These are phyloP conservation scores for Acanthaster planci DNA, from an alignment of 35 echinoderm and acorn worm species.

Conservation along the genomic window DNA sequence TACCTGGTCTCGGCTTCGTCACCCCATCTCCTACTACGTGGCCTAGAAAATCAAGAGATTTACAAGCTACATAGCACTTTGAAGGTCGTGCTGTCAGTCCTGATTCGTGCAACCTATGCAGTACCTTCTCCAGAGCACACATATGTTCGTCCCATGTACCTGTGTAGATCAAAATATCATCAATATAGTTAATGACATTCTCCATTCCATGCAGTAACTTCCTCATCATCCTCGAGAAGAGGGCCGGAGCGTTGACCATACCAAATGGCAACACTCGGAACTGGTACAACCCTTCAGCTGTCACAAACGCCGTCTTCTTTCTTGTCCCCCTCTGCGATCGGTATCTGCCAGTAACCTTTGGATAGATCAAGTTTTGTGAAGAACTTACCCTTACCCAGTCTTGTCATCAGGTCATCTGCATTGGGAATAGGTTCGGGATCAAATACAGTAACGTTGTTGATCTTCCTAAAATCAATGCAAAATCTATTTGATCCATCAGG, in stretches of 20 bases:
- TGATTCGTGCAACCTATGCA: background rate
- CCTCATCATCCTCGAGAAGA: conserved; percentile 37
- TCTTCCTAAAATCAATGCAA: no score
- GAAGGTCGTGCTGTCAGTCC: conserved; percentile 24
- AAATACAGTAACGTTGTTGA: no score
- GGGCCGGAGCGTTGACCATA: conserved; percentile 42
- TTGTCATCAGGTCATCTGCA: conserved; percentile 42
- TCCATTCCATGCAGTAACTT: conserved; percentile 4
- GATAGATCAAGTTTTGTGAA: conserved; percentile 54
- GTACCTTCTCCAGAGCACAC: no score
- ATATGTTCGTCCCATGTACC: background rate
- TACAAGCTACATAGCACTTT: conserved; percentile 2
- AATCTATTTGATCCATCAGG: no score
- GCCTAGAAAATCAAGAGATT: conserved; percentile 30
- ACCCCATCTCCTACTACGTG: conserved; percentile 23
- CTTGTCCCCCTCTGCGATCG: conserved; percentile 37
- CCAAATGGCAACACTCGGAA: conserved; percentile 39
- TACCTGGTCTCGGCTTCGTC: background rate
- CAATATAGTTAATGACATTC: conserved; percentile 26
- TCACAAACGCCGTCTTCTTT: conserved; percentile 54
- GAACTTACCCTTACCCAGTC: conserved; percentile 12
- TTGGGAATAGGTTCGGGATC: conserved; percentile 63
- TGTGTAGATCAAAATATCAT: conserved; percentile 38
- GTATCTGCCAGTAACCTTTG: conserved; percentile 72
- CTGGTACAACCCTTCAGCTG: conserved; percentile 27